phyloP scores from a whole-genome alignment of 2,888 invertebrate genomes.

The Pasiphila rectangulata region DNA sequence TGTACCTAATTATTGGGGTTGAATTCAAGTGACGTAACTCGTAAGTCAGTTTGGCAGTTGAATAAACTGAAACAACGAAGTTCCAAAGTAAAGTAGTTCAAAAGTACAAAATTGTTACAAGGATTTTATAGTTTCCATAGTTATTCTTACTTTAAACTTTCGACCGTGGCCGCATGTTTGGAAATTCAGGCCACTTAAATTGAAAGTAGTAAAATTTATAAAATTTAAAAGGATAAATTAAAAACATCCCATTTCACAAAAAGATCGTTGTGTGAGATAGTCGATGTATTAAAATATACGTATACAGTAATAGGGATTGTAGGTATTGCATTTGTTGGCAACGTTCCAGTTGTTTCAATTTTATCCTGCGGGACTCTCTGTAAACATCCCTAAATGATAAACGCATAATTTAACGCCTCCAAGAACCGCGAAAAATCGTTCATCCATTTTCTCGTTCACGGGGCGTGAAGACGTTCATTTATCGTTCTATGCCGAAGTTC shows the following conservation, averaged over 20 bases:
- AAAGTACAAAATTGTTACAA: neutral
- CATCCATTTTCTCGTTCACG: slow-evolving; percentile 67
- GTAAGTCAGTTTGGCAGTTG: slow-evolving; percentile 24
- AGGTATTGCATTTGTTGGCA: slow-evolving; percentile 46
- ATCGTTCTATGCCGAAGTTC: slow-evolving; percentile 49
- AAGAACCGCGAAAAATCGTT: slow-evolving; percentile 69
- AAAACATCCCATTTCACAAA: too few relatives aligned
- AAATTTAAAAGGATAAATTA: neutral
- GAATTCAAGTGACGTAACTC: slow-evolving; percentile 31
- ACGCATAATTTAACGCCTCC: slow-evolving; percentile 76
- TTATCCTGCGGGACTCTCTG: slow-evolving; percentile 67
- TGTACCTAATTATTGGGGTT: slow-evolving; percentile 45
- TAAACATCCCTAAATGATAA: slow-evolving; percentile 79
- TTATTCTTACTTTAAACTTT: too few relatives aligned
- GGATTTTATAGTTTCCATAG: neutral
- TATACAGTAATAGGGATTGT: slow-evolving; percentile 19
- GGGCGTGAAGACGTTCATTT: slow-evolving; percentile 61
- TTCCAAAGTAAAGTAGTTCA: slow-evolving; percentile 5
- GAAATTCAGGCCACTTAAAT: too few relatives aligned
- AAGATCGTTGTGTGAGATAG: slow-evolving; percentile 6
- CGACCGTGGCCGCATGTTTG: too few relatives aligned
- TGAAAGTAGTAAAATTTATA: neutral
- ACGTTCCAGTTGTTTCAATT: slow-evolving; percentile 78
- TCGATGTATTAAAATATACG: slow-evolving; percentile 12
- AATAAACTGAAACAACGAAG: too few relatives aligned